Conservation (phyloP, 2,888 invertebrate genomes). For the Morpho deidamia region DNA sequence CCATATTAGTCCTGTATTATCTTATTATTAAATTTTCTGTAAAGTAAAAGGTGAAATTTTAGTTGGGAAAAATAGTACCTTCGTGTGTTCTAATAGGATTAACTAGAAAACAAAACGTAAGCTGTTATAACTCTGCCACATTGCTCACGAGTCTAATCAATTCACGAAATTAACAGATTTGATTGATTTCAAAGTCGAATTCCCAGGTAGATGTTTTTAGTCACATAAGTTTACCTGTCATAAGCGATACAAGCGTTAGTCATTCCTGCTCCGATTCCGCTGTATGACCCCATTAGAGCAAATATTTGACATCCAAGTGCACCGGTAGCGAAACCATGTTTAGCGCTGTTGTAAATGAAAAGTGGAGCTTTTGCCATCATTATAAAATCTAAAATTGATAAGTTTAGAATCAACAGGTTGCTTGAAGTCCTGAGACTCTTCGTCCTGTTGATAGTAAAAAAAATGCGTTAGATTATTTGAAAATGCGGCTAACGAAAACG, state of each 20-base stretch:
- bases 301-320: conserved; percentile 87
- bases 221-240: conserved; percentile 76
- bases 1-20: too few relatives aligned
- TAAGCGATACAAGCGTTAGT: conserved; percentile 93
- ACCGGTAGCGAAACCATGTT: conserved; percentile 86
- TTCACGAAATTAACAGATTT: too few relatives aligned
- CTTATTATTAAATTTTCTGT: too few relatives aligned
- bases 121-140: too few relatives aligned
- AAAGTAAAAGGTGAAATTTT: too few relatives aligned
- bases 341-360: conserved; percentile 90
- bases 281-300: conserved; percentile 85
- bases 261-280: conserved; percentile 88
- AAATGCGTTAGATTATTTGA: background rate
- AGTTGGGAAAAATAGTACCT: background rate
- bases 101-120: too few relatives aligned
- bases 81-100: background rate
- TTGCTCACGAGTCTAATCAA: too few relatives aligned
- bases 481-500: too few relatives aligned
- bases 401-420: conserved; percentile 89
- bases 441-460: conserved; percentile 65
- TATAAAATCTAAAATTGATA: conserved; percentile 89
- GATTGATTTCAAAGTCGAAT: too few relatives aligned
- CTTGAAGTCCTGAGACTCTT: conserved; percentile 87
- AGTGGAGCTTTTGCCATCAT: conserved; percentile 93
- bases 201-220: background rate